Percentiles rank a stretch among this genome's conserved stretches.
Conservation (phyloP, 1,140 invertebrate species). For the Uloborus diversus region DNA sequence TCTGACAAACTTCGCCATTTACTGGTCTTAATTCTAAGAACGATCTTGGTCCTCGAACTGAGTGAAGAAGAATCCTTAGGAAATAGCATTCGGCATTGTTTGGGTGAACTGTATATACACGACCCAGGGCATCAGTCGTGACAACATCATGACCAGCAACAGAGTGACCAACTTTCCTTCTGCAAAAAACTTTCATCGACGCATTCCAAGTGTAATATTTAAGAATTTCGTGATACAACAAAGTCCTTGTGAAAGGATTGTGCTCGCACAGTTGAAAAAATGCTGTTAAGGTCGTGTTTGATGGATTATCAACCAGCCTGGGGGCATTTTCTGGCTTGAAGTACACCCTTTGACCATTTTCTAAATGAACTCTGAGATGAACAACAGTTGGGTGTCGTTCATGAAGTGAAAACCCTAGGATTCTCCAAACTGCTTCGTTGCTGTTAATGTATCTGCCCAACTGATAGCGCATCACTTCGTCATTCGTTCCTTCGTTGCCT, state of each 20-base stretch:
- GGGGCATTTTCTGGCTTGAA: slow-evolving; percentile 30
- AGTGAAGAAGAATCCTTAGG: slow-evolving; percentile 61
- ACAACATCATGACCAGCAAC: not conserved
- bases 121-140: slow-evolving; percentile 57
- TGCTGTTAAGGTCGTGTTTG: not conserved
- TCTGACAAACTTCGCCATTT: slow-evolving; percentile 57
- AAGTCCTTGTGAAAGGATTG: too few relatives aligned
- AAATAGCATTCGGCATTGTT: slow-evolving; percentile 62
- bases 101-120: slow-evolving; percentile 64
- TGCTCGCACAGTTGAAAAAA: too few relatives aligned
- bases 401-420: slow-evolving; percentile 58
- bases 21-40: slow-evolving; percentile 59
- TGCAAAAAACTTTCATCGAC: too few relatives aligned
- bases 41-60: slow-evolving; percentile 60
- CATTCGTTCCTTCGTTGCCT: not conserved
- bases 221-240: too few relatives aligned
- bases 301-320: slow-evolving; percentile 2
- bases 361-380: slow-evolving; percentile 60
- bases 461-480: slow-evolving; percentile 55
- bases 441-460: slow-evolving; percentile 43
- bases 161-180: too few relatives aligned
- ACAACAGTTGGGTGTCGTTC: slow-evolving; percentile 59
- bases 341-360: slow-evolving; percentile 59
- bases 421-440: slow-evolving; percentile 60
- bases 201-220: too few relatives aligned